phyloP scores from a whole-genome alignment of 2,888 invertebrate species.

The Cephus rjabovi region DNA sequence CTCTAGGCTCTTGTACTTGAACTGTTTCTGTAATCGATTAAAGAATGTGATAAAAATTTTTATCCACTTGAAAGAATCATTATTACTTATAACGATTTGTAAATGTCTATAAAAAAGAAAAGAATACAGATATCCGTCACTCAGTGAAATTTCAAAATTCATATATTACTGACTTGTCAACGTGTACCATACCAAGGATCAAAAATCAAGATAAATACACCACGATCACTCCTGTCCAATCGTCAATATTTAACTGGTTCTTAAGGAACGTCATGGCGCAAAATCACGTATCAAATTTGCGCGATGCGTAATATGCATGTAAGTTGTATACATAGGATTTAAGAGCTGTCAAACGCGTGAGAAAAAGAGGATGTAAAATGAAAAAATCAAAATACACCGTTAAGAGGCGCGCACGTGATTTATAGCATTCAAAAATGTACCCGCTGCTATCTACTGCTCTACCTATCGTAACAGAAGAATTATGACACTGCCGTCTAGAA shows the following conservation, averaged over 20 bases:
- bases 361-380: neutral
- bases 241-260: neutral
- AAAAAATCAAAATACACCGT: neutral
- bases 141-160: neutral
- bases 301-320: neutral
- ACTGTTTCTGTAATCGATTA: slow-evolving; percentile 76
- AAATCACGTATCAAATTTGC: neutral
- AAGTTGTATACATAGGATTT: neutral
- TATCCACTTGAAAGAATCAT: neutral
- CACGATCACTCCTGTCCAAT: neutral
- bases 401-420: neutral
- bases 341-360: neutral
- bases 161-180: neutral
- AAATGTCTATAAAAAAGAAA: neutral
- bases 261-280: neutral
- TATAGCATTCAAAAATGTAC: neutral
- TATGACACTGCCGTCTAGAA: neutral
- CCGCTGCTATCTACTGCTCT: neutral
- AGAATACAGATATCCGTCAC: neutral
- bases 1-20: slow-evolving; percentile 80
- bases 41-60: slow-evolving; percentile 13
- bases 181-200: neutral
- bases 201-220: neutral
- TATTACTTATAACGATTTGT: neutral
- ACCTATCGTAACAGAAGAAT: neutral